Evolutionary conservation across 2,113 vertebrate species (phyloP).

Genomic region (Mobula hypostoma): DNA sequence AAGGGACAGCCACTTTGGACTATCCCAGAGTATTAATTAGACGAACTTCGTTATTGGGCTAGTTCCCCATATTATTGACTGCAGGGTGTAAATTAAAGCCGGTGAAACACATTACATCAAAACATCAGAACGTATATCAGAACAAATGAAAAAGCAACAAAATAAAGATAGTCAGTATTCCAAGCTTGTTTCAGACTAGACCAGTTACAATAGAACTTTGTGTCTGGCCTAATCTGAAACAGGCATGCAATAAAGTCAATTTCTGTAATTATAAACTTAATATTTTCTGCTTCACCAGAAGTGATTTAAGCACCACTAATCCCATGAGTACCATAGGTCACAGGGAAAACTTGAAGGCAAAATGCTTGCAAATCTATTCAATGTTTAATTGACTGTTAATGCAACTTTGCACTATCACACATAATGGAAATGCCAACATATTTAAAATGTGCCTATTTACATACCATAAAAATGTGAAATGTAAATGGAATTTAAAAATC

Average conservation of each 20-base stretch:
- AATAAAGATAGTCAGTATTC: not conserved
- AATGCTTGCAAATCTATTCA: not conserved
- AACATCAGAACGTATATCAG: not conserved
- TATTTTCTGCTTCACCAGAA: slow-evolving; percentile 5
- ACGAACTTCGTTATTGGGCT: not conserved
- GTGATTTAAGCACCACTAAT: not conserved
- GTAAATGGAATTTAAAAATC: too few species aligned
- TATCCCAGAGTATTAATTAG: not conserved
- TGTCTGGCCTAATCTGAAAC: not conserved
- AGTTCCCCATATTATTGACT: not conserved
- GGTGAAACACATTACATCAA: not conserved
- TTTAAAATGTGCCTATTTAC: not conserved
- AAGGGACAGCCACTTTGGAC: not conserved
- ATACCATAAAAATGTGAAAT: not conserved
- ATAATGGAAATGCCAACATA: not conserved
- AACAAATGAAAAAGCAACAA: not conserved
- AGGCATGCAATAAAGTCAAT: not conserved
- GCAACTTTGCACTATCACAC: not conserved
- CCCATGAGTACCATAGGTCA: not conserved
- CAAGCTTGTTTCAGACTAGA: too few species aligned
- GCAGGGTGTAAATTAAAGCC: not conserved
- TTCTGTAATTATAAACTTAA: not conserved
- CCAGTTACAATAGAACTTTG: not conserved
- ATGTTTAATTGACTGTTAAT: not conserved
- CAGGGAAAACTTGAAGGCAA: not conserved